These are phyloP conservation scores for Acrobasis consociella DNA, from an alignment of 2,888 invertebrate genomes.

Conservation along the genomic window DNA sequence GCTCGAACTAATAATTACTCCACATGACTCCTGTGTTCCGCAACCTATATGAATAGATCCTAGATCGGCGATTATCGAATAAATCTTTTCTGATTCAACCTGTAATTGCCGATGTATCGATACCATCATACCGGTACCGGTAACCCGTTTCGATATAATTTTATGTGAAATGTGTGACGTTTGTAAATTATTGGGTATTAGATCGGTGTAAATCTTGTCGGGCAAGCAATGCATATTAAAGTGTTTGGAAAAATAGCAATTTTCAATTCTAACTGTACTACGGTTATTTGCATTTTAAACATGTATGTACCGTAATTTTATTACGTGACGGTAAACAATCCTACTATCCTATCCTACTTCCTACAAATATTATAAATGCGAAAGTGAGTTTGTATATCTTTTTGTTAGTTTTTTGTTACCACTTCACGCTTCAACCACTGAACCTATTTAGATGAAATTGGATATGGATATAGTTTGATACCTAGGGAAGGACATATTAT, in stretches of 20 bases:
- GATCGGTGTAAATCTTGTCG: constrained; percentile 49
- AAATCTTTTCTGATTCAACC: constrained; percentile 66
- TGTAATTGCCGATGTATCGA: constrained; percentile 57
- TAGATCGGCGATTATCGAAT: constrained; percentile 70
- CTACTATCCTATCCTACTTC: too few species aligned
- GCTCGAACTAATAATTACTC: constrained; percentile 34
- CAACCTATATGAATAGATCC: constrained; percentile 47
- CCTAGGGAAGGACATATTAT: too few species aligned
- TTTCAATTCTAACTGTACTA: constrained; percentile 13
- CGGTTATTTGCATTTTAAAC: background rate
- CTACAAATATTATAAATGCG: too few species aligned
- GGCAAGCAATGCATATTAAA: constrained; percentile 44
- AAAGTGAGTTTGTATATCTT: too few species aligned
- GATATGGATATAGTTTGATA: too few species aligned
- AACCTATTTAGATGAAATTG: too few species aligned
- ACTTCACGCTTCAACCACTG: too few species aligned
- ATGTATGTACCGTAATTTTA: background rate
- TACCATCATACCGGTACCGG: constrained; percentile 40
- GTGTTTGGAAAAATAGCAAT: constrained; percentile 33
- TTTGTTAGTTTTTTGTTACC: too few species aligned
- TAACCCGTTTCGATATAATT: constrained; percentile 51
- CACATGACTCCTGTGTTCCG: constrained; percentile 54
- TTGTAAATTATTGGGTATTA: constrained; percentile 56
- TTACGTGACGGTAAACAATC: too few species aligned
- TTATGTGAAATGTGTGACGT: constrained; percentile 63